These are phyloP conservation scores for Sminthurides aquaticus DNA, from an alignment of 2,888 invertebrate species.

Conservation along the genomic window DNA sequence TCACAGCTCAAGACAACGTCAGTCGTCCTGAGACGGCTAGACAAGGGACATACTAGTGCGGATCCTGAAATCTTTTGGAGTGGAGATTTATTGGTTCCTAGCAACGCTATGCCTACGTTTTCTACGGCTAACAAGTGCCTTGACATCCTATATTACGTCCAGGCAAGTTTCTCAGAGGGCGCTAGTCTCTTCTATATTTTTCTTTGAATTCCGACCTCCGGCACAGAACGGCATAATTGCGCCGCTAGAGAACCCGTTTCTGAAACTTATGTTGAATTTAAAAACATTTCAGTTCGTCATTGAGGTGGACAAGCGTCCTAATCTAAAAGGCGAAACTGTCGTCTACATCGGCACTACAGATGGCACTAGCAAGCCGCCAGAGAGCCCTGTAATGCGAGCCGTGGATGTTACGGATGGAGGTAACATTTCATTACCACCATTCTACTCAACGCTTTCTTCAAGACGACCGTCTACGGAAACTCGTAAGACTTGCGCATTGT, in stretches of 20 bases:
- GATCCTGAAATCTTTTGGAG: constrained; percentile 6
- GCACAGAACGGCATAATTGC: no score
- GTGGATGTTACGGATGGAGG: not conserved
- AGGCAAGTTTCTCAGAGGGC: constrained; percentile 3
- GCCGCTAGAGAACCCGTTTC: no score
- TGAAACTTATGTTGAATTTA: not conserved
- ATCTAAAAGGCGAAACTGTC: constrained; percentile 12
- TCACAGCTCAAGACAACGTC: constrained; percentile 5
- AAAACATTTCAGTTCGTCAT: constrained; percentile 8
- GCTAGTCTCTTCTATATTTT: not conserved
- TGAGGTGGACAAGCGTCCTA: not conserved
- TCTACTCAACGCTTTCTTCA: constrained; percentile 10
- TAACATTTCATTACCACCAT: constrained; percentile 6
- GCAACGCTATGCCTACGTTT: constrained; percentile 18
- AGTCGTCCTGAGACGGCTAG: not conserved
- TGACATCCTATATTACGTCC: constrained; percentile 13
- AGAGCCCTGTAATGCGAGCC: not conserved
- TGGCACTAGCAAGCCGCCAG: not conserved
- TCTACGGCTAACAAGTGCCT: constrained; percentile 6
- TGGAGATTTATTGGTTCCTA: not conserved
- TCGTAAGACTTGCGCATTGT: constrained; percentile 6
- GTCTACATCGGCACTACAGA: constrained; percentile 17
- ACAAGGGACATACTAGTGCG: not conserved
- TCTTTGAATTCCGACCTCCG: not conserved
- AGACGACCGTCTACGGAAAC: constrained; percentile 17